Evolutionary conservation across 2,797 vertebrate genomes (phyloP).

Genomic region (Cryptoprocta ferox): DNA sequence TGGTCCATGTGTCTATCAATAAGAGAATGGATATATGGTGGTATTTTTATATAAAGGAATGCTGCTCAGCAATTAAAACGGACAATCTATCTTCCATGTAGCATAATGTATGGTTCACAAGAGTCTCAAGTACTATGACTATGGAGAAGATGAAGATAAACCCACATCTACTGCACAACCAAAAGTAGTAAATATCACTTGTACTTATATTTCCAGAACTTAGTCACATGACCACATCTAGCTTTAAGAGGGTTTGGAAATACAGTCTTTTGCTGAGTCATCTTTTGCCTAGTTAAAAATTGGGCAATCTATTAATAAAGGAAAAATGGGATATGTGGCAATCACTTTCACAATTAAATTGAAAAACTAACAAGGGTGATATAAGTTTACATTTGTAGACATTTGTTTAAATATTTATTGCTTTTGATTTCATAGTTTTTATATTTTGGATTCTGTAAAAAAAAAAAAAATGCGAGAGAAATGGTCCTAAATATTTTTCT

Average conservation of each 20-base stretch:
- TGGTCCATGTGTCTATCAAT: not conserved
- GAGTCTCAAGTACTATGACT: not conserved
- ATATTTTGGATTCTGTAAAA: not conserved
- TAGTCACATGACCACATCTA: not conserved
- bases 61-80: not conserved
- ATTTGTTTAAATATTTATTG: not conserved
- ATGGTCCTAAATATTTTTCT: not conserved
- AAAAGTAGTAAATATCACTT: not conserved
- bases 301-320: not conserved
- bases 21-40: not conserved
- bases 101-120: not conserved
- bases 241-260: not conserved
- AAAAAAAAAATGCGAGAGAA: too few relatives aligned
- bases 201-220: not conserved
- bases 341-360: not conserved
- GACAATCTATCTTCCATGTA: not conserved
- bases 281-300: not conserved
- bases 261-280: not conserved
- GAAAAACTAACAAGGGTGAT: not conserved
- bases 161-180: not conserved
- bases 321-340: not conserved
- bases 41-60: not conserved
- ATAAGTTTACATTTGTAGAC: not conserved
- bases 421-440: not conserved
- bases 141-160: not conserved